Conservation (phyloP, 2,797 vertebrate genomes). For the Urocyon cinereoargenteus region DNA sequence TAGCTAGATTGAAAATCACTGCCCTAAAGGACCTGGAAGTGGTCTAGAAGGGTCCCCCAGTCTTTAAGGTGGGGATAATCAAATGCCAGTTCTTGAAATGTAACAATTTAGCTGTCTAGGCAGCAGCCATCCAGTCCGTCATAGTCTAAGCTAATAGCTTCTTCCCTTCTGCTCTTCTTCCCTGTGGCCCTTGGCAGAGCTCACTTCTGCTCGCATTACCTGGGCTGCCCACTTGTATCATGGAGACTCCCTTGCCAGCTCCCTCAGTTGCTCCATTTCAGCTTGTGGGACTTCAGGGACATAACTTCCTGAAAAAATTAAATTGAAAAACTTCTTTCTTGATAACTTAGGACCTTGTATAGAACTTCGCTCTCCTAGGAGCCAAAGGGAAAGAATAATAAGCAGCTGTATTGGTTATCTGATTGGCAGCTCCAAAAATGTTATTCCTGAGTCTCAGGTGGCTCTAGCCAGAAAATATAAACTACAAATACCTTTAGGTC, state of each 20-base stretch:
- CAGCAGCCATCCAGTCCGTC: background rate
- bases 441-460: slow-evolving; percentile 58
- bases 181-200: background rate
- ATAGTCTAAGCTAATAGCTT: slow-evolving; percentile 34
- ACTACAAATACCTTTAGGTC: slow-evolving; percentile 48
- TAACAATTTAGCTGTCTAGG: slow-evolving; percentile 16
- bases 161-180: slow-evolving; percentile 18
- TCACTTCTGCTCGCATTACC: slow-evolving; percentile 47
- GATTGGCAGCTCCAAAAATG: slow-evolving; percentile 48
- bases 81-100: slow-evolving; percentile 43
- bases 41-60: background rate
- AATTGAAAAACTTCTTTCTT: slow-evolving; percentile 75
- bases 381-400: slow-evolving; percentile 73
- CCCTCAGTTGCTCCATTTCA: slow-evolving; percentile 53
- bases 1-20: slow-evolving; percentile 1
- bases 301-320: slow-evolving; percentile 68
- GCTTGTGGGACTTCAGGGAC: slow-evolving; percentile 53
- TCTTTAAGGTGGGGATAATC: background rate
- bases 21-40: background rate
- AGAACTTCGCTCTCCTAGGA: slow-evolving; percentile 62
- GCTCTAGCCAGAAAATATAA: slow-evolving; percentile 68
- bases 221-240: slow-evolving; percentile 9
- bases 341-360: slow-evolving; percentile 62
- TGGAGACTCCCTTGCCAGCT: slow-evolving; percentile 19
- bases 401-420: slow-evolving; percentile 55